Percentiles rank a stretch among this genome's conserved stretches.
phyloP scores from a whole-genome alignment of 2,797 vertebrate species.

The Enteromius anoplus region DNA sequence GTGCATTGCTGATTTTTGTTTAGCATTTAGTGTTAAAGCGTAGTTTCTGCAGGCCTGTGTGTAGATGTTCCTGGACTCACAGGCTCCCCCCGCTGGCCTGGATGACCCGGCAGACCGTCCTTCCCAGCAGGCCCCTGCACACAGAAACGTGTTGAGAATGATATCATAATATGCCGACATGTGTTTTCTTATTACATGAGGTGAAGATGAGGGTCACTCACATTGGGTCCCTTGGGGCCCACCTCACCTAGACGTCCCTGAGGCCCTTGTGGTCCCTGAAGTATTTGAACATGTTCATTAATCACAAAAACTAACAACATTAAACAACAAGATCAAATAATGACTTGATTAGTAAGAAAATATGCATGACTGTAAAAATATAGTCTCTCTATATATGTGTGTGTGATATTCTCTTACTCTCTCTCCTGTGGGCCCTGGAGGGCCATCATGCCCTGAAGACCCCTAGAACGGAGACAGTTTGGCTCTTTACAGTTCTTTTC shows the following conservation, averaged over 20 bases:
- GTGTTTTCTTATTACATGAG: background rate
- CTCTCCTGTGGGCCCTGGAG: slow-evolving; percentile 89
- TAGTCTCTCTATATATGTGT: background rate
- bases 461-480: slow-evolving; percentile 75
- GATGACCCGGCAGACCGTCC: slow-evolving; percentile 95
- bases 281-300: slow-evolving; percentile 33
- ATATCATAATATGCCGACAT: background rate
- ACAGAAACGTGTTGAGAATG: background rate
- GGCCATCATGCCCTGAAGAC: slow-evolving; percentile 90
- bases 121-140: slow-evolving; percentile 78
- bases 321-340: background rate
- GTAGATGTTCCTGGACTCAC: slow-evolving; percentile 76
- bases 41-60: background rate
- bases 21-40: background rate
- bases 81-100: slow-evolving; percentile 95
- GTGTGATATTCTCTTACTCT: slow-evolving; percentile 77
- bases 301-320: background rate
- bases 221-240: slow-evolving; percentile 92
- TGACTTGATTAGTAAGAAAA: background rate
- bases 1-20: background rate
- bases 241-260: slow-evolving; percentile 92
- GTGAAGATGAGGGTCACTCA: slow-evolving; percentile 71
- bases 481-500: background rate
- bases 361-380: background rate
- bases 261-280: slow-evolving; percentile 92